Percentiles rank a stretch among this genome's conserved stretches.
Conservation (phyloP, 2,888 invertebrate species). For the Lampropteryx suffumata region DNA sequence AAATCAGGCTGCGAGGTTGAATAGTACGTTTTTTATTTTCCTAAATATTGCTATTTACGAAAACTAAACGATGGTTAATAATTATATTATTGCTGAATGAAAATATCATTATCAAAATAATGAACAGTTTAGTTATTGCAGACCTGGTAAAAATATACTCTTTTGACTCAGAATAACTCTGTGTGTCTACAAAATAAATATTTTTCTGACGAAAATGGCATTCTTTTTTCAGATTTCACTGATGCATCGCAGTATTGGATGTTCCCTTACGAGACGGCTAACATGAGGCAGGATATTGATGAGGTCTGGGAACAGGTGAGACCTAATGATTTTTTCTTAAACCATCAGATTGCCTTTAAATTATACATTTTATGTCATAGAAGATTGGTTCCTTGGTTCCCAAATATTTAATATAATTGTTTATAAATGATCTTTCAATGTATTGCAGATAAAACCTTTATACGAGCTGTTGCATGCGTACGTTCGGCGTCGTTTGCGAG, state of each 20-base stretch:
- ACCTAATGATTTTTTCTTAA: neutral
- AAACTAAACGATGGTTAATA: too few species aligned
- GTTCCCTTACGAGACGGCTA: conserved; percentile 90
- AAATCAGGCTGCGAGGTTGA: conserved; percentile 90
- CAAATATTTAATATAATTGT: too few species aligned
- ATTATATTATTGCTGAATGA: too few species aligned
- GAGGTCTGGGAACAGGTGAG: conserved; percentile 89
- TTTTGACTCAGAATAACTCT: too few species aligned
- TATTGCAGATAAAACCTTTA: conserved; percentile 87
- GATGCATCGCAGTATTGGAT: conserved; percentile 95
- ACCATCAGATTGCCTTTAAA: too few species aligned
- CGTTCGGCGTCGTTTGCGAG: conserved; percentile 91
- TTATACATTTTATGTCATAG: too few species aligned
- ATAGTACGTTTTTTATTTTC: conserved; percentile 84
- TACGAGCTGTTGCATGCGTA: conserved; percentile 95
- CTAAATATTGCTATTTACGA: neutral
- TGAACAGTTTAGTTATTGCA: too few species aligned
- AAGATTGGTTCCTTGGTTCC: too few species aligned
- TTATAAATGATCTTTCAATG: neutral
- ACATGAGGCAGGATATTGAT: conserved; percentile 90
- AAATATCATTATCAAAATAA: too few species aligned
- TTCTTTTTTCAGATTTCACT: conserved; percentile 86
- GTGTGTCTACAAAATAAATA: too few species aligned
- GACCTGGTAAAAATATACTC: too few species aligned
- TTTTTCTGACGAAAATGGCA: too few species aligned